Base-by-base conservation (phyloP, 1,140 invertebrate genomes). In the Gryllus bimaculatus region DNA sequence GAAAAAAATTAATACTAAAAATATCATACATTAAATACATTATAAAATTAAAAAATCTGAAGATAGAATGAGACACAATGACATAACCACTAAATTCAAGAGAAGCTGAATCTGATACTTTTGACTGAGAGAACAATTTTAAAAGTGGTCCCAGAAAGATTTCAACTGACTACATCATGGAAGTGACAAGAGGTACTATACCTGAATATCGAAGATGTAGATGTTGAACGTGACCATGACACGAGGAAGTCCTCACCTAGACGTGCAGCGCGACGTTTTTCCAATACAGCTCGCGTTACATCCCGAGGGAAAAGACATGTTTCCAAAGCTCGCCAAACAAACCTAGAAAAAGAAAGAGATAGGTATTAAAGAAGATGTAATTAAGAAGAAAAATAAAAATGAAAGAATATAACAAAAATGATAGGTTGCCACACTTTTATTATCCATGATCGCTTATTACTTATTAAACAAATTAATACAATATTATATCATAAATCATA, bases 161-260 rank as follows among this genome's bases (percentile, higher is more conserved):
- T 66, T 10, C 18, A 66, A 66, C 10, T 66, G 54, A 66, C 54
- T 66, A 13, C 18, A 66, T 7, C 18, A 7, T 66, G 7, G 18
- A 18, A 18, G 18, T 10, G 54, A 18, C 18, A 18, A 66, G 54
- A 13, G 54, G 54, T 10, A 66, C 10, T 47, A 48, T 88, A 90
- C 90, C 90, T 90, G 86, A 89, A 89, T 80, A 90, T 90, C 81
- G 90, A 90, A 81, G 90, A 91, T 76, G 89, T 87, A 81, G 90
- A 90, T 76, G 90, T 90, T 79, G 89, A 90, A 82, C 89, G 84
- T 81, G 90, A 91, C 90, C 90, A 91, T 82, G 90, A 89, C 81
- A 90, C 89, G 84, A 90, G 87, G 83, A 90, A 88, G 84, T 88
- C 88, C 85, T 90, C 88, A 87, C 88, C 89, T 87, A 86, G 87